Evolutionary conservation across 2,888 invertebrate genomes (phyloP).

Genomic region (Tipula helvola): DNA sequence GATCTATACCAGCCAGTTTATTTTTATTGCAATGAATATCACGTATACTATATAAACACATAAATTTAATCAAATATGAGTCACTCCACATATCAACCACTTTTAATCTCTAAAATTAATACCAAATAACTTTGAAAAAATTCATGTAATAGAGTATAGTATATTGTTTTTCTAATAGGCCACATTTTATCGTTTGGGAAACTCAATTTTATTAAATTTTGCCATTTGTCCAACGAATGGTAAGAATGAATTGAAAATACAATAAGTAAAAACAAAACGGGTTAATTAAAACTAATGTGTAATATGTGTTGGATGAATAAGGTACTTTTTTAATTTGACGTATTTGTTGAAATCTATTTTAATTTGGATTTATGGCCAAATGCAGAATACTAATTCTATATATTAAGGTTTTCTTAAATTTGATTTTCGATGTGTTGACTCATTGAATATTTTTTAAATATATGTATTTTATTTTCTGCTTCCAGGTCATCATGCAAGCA

Average conservation of each 20-base stretch:
- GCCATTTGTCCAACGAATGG: neutral
- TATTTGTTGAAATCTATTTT: neutral
- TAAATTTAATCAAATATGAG: constrained; percentile 1
- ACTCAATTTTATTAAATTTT: neutral
- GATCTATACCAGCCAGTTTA: neutral
- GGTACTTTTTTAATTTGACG: neutral
- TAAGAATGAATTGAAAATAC: neutral
- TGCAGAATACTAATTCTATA: no score
- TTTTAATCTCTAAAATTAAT: neutral
- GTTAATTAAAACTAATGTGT: neutral
- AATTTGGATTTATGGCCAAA: neutral
- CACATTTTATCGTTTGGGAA: neutral
- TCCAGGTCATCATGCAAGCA: constrained; percentile 66
- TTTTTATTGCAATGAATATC: neutral
- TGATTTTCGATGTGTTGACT: neutral
- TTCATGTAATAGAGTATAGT: neutral
- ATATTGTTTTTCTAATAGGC: neutral
- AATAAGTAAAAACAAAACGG: neutral
- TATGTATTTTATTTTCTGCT: constrained; percentile 12
- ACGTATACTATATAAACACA: neutral
- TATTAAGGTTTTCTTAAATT: neutral
- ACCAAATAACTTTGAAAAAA: neutral
- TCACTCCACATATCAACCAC: neutral
- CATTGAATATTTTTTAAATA: neutral
- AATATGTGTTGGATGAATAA: neutral